These are phyloP conservation scores for Phoebastria nigripes DNA, from an alignment of 2,797 vertebrate species.

Conservation along the genomic window DNA sequence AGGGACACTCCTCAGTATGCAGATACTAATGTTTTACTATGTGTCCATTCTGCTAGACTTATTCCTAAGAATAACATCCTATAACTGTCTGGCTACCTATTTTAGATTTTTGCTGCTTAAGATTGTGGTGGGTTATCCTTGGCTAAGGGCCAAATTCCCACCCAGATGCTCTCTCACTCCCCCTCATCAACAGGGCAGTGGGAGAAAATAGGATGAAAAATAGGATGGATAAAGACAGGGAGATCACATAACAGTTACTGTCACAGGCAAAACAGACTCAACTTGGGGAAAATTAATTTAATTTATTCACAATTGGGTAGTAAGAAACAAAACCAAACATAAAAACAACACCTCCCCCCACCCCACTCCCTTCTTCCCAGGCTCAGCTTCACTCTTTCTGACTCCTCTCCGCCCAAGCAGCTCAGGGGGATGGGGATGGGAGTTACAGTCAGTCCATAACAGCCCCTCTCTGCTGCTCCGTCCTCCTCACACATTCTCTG, in stretches of 20 bases:
- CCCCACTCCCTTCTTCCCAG: not conserved
- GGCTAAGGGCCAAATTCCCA: not conserved
- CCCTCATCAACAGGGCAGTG: not conserved
- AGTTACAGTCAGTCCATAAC: not conserved
- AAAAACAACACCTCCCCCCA: not conserved
- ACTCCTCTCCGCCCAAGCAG: not conserved
- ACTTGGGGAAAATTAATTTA: not conserved
- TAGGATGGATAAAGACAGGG: not conserved
- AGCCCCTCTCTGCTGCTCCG: fast-evolving
- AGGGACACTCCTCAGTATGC: not conserved
- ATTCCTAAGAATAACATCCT: not conserved
- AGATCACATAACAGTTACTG: not conserved
- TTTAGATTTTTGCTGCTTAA: not conserved
- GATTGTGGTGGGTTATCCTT: not conserved
- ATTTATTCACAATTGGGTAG: not conserved
- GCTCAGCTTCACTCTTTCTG: not conserved
- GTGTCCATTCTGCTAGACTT: not conserved
- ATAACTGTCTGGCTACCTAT: not conserved
- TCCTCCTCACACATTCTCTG: not conserved
- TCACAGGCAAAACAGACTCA: not conserved
- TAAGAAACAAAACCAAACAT: not conserved
- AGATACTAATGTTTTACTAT: not conserved
- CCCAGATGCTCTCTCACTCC: not conserved
- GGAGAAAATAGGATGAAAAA: not conserved
- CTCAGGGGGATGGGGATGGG: not conserved